These are phyloP conservation scores for Sparidentex hasta DNA, from an alignment of 2,797 vertebrate species.

Conservation along the genomic window DNA sequence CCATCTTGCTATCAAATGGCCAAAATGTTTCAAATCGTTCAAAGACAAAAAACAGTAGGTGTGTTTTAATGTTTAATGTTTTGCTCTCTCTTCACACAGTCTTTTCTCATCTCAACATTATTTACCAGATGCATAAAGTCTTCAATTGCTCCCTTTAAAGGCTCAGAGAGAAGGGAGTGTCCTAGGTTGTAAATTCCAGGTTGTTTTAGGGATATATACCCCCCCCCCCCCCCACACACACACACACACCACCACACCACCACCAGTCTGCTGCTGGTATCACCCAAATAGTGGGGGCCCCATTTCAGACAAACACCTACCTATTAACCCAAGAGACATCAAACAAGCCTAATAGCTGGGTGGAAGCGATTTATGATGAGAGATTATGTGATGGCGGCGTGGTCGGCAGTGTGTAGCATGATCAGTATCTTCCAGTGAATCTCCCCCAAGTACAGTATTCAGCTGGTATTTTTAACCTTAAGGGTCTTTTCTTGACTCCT, in stretches of 20 bases:
- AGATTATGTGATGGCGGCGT: conserved; percentile 26
- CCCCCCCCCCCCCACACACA: too few relatives aligned
- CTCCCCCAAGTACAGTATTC: conserved; percentile 20
- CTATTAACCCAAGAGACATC: conserved; percentile 67
- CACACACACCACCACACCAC: too few relatives aligned
- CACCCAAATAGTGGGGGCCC: conserved; percentile 37
- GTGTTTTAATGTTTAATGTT: not conserved
- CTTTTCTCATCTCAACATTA: not conserved
- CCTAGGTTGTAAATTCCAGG: conserved; percentile 60
- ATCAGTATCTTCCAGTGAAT: conserved; percentile 44
- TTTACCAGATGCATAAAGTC: not conserved
- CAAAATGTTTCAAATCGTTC: not conserved
- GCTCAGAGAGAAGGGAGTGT: conserved; percentile 29
- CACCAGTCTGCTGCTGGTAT: conserved; percentile 45
- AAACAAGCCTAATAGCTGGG: conserved; percentile 61
- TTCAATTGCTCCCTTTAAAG: conserved; percentile 11
- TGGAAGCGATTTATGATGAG: conserved; percentile 37
- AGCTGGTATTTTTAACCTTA: conserved; percentile 55
- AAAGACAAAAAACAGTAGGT: not conserved
- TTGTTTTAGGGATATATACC: conserved; percentile 48
- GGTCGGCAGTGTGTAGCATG: conserved; percentile 49
- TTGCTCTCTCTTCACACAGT: not conserved
- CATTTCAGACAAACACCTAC: conserved; percentile 57
- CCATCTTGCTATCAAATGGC: not conserved
- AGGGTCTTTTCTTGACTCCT: conserved; percentile 57